phyloP scores from a whole-genome alignment of 2,797 vertebrate genomes.

The Gymnoscopelus braueri region DNA sequence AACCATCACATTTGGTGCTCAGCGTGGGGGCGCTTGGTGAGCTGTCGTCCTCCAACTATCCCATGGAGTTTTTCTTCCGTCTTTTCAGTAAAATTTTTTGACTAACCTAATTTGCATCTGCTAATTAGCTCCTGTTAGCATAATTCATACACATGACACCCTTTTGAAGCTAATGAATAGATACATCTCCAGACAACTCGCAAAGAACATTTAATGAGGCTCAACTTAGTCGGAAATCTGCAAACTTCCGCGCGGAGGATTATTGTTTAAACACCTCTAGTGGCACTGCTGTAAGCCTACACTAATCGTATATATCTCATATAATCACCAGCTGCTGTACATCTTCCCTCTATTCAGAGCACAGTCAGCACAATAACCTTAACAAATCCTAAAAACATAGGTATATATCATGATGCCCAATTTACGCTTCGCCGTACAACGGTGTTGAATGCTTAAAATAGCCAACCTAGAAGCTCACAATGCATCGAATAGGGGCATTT shows the following conservation, averaged over 20 bases:
- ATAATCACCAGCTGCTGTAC: too few relatives aligned
- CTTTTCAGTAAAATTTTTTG: slow-evolving; percentile 84
- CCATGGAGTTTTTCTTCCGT: slow-evolving; percentile 88
- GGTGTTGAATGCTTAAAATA: not conserved
- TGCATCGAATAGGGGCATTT: not conserved
- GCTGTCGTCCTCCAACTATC: slow-evolving; percentile 87
- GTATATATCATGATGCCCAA: too few relatives aligned
- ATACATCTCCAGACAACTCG: slow-evolving; percentile 87
- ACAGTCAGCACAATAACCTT: too few relatives aligned
- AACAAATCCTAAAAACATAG: too few relatives aligned
- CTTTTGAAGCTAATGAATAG: slow-evolving; percentile 89
- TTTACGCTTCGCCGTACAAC: too few relatives aligned
- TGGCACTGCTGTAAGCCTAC: too few relatives aligned
- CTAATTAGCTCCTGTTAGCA: slow-evolving; percentile 90
- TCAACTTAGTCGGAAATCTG: slow-evolving; percentile 68
- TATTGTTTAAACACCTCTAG: not conserved
- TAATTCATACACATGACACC: slow-evolving; percentile 91
- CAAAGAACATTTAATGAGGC: slow-evolving; percentile 83
- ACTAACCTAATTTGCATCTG: slow-evolving; percentile 90
- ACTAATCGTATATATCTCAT: too few relatives aligned
- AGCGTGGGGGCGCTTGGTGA: slow-evolving; percentile 86
- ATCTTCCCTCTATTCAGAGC: too few relatives aligned
- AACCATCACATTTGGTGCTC: slow-evolving; percentile 89
- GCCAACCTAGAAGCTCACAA: too few relatives aligned
- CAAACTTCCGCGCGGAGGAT: slow-evolving; percentile 49